phyloP scores from a whole-genome alignment of 2,888 invertebrate species.

The Hypsopygia costalis region DNA sequence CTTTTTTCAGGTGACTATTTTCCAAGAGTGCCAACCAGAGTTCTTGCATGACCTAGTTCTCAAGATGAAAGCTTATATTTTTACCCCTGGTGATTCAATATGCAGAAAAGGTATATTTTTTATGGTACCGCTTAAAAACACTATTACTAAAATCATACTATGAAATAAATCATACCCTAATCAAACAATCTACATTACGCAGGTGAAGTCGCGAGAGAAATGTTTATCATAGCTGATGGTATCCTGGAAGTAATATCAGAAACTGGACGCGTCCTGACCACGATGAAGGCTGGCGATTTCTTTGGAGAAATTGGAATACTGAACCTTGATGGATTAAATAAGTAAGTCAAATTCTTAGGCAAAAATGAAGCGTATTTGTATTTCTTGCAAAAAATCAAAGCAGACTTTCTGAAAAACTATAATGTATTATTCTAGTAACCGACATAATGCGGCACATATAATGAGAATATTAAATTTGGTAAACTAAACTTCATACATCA shows the following conservation, averaged over 20 bases:
- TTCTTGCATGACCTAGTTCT: constrained; percentile 97
- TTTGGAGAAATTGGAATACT: constrained; percentile 98
- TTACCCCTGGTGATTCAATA: constrained; percentile 98
- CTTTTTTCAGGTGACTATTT: constrained; percentile 90
- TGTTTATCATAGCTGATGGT: constrained; percentile 99
- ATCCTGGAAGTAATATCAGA: constrained; percentile 97
- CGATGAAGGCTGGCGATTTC: constrained; percentile 98
- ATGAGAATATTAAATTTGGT: too few relatives aligned
- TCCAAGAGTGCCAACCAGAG: constrained; percentile 98
- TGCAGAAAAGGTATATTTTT: constrained; percentile 89
- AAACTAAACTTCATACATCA: too few relatives aligned
- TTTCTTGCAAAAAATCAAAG: too few relatives aligned
- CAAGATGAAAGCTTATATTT: constrained; percentile 99
- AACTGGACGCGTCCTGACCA: constrained; percentile 93
- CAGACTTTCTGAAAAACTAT: too few relatives aligned
- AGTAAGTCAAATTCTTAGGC: constrained; percentile 82
- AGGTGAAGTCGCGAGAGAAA: constrained; percentile 95
- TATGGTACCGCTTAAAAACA: too few relatives aligned
- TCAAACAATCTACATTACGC: constrained; percentile 15
- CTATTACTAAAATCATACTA: too few relatives aligned
- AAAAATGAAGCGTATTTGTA: too few relatives aligned
- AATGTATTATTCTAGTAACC: too few relatives aligned
- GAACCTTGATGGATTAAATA: constrained; percentile 96
- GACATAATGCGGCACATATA: too few relatives aligned
- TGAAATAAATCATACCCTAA: too few relatives aligned